phyloP scores from a whole-genome alignment of 2,797 vertebrate species.

The Chaetodon trifasciatus region DNA sequence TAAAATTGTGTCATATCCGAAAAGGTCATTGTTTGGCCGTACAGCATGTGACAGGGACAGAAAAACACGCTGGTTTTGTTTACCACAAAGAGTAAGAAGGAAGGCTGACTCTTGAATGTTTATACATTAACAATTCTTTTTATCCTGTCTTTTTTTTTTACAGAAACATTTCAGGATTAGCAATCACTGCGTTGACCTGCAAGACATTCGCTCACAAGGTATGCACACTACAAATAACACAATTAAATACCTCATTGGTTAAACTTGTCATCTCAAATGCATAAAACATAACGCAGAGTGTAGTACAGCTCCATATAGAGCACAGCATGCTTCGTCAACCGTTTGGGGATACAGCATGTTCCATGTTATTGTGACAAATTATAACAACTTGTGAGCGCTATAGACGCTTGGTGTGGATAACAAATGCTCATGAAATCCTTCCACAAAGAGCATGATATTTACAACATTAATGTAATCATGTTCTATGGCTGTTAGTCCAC shows the following conservation, averaged over 20 bases:
- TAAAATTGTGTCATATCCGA: constrained; percentile 72
- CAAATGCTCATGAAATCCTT: constrained; percentile 42
- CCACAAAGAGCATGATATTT: constrained; percentile 35
- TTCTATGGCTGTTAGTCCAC: constrained; percentile 41
- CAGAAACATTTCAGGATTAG: constrained; percentile 46
- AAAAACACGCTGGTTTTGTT: constrained; percentile 49
- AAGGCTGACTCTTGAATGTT: constrained; percentile 10
- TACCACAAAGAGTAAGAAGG: constrained; percentile 4
- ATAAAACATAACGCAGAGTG: constrained; percentile 18
- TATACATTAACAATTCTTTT: constrained; percentile 10
- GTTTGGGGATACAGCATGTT: constrained; percentile 35
- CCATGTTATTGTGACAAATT: constrained; percentile 22
- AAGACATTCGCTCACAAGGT: constrained; percentile 49
- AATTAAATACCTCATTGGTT: constrained; percentile 31
- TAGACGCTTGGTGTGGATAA: constrained; percentile 32
- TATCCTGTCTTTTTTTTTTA: constrained; percentile 19
- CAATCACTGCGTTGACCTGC: constrained; percentile 29
- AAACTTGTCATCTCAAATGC: constrained; percentile 33
- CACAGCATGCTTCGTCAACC: constrained; percentile 24
- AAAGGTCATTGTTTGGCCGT: constrained; percentile 78
- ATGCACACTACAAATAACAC: constrained; percentile 24
- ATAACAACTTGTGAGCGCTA: constrained; percentile 24
- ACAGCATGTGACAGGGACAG: constrained; percentile 1
- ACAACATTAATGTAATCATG: constrained; percentile 29
- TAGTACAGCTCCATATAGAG: constrained; percentile 9